Base-by-base conservation (phyloP, 2,888 invertebrate species). In the Phorcus lineatus region DNA sequence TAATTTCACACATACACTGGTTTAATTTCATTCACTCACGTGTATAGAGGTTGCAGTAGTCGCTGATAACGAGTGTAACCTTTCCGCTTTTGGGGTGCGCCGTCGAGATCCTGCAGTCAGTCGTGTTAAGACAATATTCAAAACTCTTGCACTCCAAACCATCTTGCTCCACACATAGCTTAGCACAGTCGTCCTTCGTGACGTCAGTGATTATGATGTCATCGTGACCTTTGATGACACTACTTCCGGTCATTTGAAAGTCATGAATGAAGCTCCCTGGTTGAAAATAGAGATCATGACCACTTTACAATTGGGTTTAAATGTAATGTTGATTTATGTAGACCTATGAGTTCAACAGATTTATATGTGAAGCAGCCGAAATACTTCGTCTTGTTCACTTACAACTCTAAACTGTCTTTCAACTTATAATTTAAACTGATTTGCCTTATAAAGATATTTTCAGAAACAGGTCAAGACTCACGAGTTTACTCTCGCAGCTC, bases 181-280 rank as follows among this genome's bases (percentile, higher is more conserved):
- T 82, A 3, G 89, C 88, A 82, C 90, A 90, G 13, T 84, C 80
- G 0, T 81, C 78, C 7, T 78, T 77, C 0, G 84, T 79, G n/a
- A 86, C 77, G 24, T 80, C 83, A 16, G 75, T 47, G n/a, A 83
- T 31, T 2, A 84, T 62, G 7, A 76, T 36, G 75, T 83, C 80
- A 52, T 84, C 81, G n/a, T 76, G 80, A 19, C 84, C 80, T 13
- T 70, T 74, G 47, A 86, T 77, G 17, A 81, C 74, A 13, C 77
- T 77, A 0, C 80, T 81, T 7, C 52, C 24, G 13, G 78, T 84
- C 52, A 67, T 24, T 7, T 31, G 76, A 74, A 88, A 88, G 81
- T 88, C 88, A 76, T 81, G 76, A 2, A 87, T 28, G 78, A 86
- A 87, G 70, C 82, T 84, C 74, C 86, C 88, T 88, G 74, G 6